A percentile compares a stretch with the other conserved stretches of the same genome.
Evolutionary conservation across 2,888 invertebrate genomes (phyloP).

Genomic region (Drosophila yooni): DNA sequence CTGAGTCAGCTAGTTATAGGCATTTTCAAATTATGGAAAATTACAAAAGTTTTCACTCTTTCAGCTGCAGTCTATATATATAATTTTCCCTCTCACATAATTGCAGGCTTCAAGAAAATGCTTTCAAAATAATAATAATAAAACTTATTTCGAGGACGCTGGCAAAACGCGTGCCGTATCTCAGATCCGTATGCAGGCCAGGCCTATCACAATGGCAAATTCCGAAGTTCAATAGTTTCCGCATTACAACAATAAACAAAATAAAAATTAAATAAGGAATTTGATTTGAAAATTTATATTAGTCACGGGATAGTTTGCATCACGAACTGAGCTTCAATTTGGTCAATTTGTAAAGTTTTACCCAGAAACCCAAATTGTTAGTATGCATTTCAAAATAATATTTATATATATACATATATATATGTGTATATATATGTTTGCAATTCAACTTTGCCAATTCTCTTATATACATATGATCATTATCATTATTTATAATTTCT

Average conservation of each 20-base stretch:
- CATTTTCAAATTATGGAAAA: conserved; percentile 51
- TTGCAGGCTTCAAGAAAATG: conserved; percentile 33
- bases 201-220: conserved; percentile 12
- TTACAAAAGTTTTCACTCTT: conserved; percentile 43
- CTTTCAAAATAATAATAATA: conserved; percentile 39
- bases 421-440: neutral
- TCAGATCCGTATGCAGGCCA: conserved; percentile 6
- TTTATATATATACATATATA: neutral
- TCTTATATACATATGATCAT: neutral
- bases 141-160: conserved; percentile 42
- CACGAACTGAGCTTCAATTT: conserved; percentile 14
- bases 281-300: conserved; percentile 14
- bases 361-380: neutral
- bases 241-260: conserved; percentile 11
- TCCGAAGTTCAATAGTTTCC: conserved; percentile 47
- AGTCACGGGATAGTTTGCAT: conserved; percentile 6
- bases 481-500: neutral
- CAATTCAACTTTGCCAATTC: neutral
- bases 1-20: conserved; percentile 26
- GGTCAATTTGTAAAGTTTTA: neutral
- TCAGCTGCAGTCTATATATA: conserved; percentile 23
- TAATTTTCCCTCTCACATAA: conserved; percentile 53
- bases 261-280: neutral
- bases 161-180: conserved; percentile 26
- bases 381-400: neutral